Conservation (phyloP, 2,797 vertebrate genomes). For the Halcyon smyrnensis region DNA sequence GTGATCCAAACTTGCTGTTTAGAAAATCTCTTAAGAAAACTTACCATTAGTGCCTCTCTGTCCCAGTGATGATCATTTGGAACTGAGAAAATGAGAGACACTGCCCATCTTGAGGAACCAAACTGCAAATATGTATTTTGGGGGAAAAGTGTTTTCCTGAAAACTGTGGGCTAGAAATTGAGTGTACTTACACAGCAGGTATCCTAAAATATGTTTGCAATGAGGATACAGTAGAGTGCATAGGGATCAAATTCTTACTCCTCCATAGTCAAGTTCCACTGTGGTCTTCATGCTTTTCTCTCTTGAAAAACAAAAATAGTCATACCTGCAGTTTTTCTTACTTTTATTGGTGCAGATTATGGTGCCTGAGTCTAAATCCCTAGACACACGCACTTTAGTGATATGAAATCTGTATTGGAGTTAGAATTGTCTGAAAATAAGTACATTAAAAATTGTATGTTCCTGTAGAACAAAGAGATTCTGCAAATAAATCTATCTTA, state of each 20-base stretch:
- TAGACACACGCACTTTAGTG: conserved; percentile 29
- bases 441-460: neutral
- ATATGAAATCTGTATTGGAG: neutral
- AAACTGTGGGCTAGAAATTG: neutral
- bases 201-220: neutral
- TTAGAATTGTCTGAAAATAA: conserved; percentile 21
- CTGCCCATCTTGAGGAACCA: neutral
- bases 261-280: neutral
- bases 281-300: neutral
- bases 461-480: neutral
- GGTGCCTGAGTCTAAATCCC: neutral
- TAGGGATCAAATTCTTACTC: neutral
- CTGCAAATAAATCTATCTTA: neutral
- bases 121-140: neutral
- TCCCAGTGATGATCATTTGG: neutral
- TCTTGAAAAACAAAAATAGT: neutral
- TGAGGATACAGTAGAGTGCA: neutral
- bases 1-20: fast-evolving
- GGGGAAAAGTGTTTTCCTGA: neutral
- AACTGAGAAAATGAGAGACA: neutral
- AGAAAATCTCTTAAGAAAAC: neutral
- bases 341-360: neutral
- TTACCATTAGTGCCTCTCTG: neutral
- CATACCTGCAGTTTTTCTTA: neutral
- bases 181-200: neutral